A percentile compares a stretch with the other conserved stretches of the same genome.
These are phyloP conservation scores for Stomatorhinus ivindoensis DNA, from an alignment of 2,113 vertebrate species.

Conservation along the genomic window DNA sequence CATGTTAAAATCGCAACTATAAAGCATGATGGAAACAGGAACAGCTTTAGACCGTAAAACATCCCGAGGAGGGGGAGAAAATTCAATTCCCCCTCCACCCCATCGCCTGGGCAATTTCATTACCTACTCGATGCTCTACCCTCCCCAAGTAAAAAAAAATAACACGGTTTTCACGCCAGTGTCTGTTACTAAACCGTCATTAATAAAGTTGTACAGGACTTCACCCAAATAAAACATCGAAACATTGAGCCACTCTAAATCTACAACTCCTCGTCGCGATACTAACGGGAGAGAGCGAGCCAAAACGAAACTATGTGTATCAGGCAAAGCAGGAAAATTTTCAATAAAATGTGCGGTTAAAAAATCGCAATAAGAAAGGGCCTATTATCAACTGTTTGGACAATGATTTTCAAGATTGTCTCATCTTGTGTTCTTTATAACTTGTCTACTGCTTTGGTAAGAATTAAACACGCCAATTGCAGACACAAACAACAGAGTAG, in stretches of 20 bases:
- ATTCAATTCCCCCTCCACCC: not conserved
- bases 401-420: not conserved
- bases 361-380: not conserved
- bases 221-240: not conserved
- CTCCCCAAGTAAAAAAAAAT: not conserved
- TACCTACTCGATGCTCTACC: not conserved
- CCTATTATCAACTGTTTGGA: not conserved
- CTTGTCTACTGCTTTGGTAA: not conserved
- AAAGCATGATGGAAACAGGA: not conserved
- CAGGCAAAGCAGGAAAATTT: not conserved
- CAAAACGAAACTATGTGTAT: not conserved
- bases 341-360: not conserved
- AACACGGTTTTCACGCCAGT: not conserved
- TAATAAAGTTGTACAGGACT: not conserved
- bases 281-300: not conserved
- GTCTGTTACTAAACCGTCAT: not conserved
- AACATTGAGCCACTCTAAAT: not conserved
- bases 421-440: not conserved
- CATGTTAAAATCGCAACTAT: constrained; percentile 2
- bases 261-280: not conserved
- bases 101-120: not conserved
- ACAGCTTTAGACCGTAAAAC: not conserved
- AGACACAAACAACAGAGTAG: not conserved
- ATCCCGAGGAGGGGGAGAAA: not conserved
- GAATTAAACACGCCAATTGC: not conserved